Evolutionary conservation across 2,113 vertebrate genomes (phyloP).

Genomic region (Catharus minimus): DNA sequence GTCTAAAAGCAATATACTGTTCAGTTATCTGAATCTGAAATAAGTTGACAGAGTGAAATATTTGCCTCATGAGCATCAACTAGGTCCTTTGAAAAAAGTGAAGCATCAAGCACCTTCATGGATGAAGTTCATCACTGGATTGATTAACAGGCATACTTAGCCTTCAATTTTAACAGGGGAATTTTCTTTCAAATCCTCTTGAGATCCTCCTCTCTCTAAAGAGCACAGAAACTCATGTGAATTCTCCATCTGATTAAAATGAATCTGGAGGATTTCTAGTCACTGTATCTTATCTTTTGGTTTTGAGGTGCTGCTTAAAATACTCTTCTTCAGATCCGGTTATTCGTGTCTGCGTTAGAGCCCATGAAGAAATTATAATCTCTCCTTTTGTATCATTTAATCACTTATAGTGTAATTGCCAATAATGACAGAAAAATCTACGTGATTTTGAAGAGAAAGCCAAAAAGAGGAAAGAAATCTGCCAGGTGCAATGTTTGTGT

Average conservation of each 20-base stretch:
- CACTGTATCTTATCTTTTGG: not conserved
- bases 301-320: not conserved
- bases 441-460: not conserved
- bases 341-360: not conserved
- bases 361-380: not conserved
- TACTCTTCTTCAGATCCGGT: not conserved
- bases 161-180: not conserved
- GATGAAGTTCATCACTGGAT: not conserved
- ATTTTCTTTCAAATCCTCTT: not conserved
- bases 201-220: not conserved
- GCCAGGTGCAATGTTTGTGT: not conserved
- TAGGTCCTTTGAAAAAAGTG: not conserved
- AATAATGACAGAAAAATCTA: not conserved
- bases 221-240: not conserved
- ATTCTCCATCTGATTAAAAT: not conserved
- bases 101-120: not conserved
- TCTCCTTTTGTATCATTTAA: not conserved
- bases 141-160: not conserved
- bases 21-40: conserved; percentile 15
- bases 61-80: not conserved
- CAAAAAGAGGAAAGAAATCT: not conserved
- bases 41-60: not conserved
- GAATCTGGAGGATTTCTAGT: not conserved
- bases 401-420: not conserved
- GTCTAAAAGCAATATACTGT: not conserved